These are phyloP conservation scores for Alligator mississippiensis DNA, from an alignment of 2,113 vertebrate genomes.

Conservation along the genomic window DNA sequence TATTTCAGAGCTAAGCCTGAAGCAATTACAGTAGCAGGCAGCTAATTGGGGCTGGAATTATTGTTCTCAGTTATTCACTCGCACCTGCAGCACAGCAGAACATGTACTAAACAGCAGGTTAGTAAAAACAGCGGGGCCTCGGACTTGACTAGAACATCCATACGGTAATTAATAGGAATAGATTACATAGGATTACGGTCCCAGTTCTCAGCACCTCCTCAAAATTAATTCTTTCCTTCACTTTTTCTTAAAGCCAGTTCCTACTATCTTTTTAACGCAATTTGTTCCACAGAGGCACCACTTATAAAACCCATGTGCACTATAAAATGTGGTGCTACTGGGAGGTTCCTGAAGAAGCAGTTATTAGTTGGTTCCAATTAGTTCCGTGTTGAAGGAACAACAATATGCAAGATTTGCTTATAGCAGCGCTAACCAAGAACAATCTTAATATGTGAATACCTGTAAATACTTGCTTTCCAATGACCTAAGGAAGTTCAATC, in stretches of 20 bases:
- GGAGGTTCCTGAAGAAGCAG: background rate
- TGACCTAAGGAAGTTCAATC: background rate
- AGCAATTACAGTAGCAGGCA: background rate
- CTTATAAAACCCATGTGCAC: too few relatives aligned
- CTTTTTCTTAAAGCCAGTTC: background rate
- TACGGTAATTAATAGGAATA: background rate
- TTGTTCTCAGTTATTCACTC: background rate
- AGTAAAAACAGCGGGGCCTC: background rate
- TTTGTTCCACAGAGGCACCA: background rate
- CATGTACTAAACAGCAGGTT: background rate
- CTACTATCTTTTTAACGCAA: background rate
- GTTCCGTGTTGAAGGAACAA: too few relatives aligned
- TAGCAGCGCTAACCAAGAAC: too few relatives aligned
- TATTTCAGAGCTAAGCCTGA: background rate
- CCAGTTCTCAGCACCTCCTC: background rate
- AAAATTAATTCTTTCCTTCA: background rate
- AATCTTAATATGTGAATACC: too few relatives aligned
- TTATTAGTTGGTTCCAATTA: background rate
- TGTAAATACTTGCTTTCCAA: background rate
- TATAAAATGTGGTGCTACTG: too few relatives aligned
- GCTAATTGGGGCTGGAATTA: background rate
- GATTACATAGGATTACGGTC: background rate
- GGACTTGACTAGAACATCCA: background rate
- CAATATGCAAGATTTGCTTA: too few relatives aligned
- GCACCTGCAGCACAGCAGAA: fast-evolving